Base-by-base conservation (phyloP, 2,113 vertebrate genomes). In the Sinocyclocheilus rhinocerous region DNA sequence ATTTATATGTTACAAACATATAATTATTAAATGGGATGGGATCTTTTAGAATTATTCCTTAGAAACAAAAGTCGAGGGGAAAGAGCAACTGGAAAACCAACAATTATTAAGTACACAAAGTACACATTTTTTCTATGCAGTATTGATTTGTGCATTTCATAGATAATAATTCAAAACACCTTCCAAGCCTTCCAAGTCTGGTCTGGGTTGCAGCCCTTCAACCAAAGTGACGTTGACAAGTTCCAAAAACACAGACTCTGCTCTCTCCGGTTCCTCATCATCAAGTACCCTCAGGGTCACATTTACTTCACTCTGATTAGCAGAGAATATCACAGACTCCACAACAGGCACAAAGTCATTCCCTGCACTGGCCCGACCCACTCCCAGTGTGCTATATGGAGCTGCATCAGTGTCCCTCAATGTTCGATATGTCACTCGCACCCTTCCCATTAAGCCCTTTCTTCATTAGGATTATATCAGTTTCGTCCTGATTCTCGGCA, bases 201-300 rank as follows among this genome's bases (percentile, higher is more conserved):
- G 93, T 67, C 95, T 95, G 90, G 93, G 84, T 84, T 98, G 97
- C 63, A 87, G 93, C 93, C 95, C 96, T 88, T 96, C 87, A 1
- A 97, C 78, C 88, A 99, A 94, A 48, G 92, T 83, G 90, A 95
- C 91, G 82, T 90, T 92, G 73, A 94, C 93, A 84, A 99, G 90
- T 92, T 96, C 94, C 83, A 99, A 92, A 93, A 99, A 98, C 72
- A 98, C 89, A 8, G 97, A 97, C 89, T 99, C 98, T 0, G 96
- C 96, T 81, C 94, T 96, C 90, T 99, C 98, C 63, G 98, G 97
- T 76, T 98, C 96, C 39, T 95, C 90, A 79, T 99, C 98, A 92
- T 99, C 97, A 91, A 99, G 91, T 90, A 99, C 85, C 69, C 90
- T 94, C 45, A 99, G 90, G 29, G 89, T 95, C 86, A 99, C 92